Percentiles rank a stretch among this genome's conserved stretches.
Conservation (phyloP, 64 coral and sea anemone genomes). For the Stichodactyla helianthus region DNA sequence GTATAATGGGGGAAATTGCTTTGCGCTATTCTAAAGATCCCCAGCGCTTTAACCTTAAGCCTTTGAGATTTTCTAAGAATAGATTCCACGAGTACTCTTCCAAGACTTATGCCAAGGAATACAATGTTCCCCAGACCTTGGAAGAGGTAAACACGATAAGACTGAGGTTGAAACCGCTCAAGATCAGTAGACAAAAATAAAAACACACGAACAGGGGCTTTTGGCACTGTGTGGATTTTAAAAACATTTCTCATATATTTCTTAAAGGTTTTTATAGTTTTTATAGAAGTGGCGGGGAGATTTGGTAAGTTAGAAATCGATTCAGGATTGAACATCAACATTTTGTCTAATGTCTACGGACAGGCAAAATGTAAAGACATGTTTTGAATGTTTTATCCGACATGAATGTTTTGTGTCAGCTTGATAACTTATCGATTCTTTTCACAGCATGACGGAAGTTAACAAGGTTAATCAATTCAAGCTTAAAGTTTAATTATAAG, state of each 20-base stretch:
- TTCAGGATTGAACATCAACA: too few species aligned
- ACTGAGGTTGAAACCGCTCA: conserved; percentile 52
- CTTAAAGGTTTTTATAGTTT: too few species aligned
- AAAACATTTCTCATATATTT: neutral
- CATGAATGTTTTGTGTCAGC: neutral
- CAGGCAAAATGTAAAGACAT: neutral
- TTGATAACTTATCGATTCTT: neutral
- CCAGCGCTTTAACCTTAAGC: conserved; percentile 55
- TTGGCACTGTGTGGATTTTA: neutral
- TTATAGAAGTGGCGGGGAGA: neutral
- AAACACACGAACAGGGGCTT: neutral
- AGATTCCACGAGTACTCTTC: conserved; percentile 58
- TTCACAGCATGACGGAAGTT: neutral
- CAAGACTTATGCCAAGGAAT: conserved; percentile 58
- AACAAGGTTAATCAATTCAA: neutral
- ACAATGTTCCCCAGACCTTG: conserved; percentile 46
- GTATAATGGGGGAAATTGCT: conserved; percentile 79
- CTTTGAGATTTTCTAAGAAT: conserved; percentile 51
- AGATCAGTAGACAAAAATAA: conserved; percentile 38
- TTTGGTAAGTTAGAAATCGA: neutral
- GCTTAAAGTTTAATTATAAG: neutral
- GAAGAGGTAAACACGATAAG: conserved; percentile 64
- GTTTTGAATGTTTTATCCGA: neutral
- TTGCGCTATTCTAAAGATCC: conserved; percentile 57
- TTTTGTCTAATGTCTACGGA: too few species aligned